Evolutionary conservation across 53 echinoderm and acorn worm species (phyloP).

Genomic region (Glandiceps talaboti): DNA sequence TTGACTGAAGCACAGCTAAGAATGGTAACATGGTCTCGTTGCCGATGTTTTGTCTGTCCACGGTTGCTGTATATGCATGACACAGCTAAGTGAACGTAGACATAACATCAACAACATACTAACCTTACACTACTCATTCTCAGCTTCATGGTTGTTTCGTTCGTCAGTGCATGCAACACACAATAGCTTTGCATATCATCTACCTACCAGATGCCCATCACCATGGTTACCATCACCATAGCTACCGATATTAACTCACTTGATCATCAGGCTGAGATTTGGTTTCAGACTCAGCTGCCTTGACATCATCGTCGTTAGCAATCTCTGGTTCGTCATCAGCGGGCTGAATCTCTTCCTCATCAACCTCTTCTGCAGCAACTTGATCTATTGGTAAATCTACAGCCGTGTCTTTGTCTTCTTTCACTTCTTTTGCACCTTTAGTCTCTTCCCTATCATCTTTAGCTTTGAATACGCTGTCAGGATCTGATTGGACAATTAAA

Average conservation of each 20-base stretch:
- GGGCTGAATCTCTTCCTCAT: slow-evolving; percentile 43
- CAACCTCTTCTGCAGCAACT: slow-evolving; percentile 89
- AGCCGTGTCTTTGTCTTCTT: slow-evolving; percentile 68
- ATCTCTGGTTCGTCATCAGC: not conserved
- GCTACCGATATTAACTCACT: not conserved
- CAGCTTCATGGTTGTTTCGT: too few species aligned
- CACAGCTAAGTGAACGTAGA: not conserved
- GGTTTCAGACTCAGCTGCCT: not conserved
- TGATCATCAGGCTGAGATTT: not conserved
- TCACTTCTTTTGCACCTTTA: slow-evolving; percentile 55
- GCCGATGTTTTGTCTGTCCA: not conserved
- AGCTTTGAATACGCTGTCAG: slow-evolving; percentile 88
- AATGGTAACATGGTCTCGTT: not conserved
- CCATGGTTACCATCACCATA: not conserved
- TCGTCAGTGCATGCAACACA: too few species aligned
- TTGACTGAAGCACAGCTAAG: not conserved
- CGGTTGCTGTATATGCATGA: not conserved
- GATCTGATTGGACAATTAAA: too few species aligned
- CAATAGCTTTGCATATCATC: not conserved
- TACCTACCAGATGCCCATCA: not conserved
- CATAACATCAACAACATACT: not conserved
- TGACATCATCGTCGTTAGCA: not conserved
- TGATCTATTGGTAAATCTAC: slow-evolving; percentile 96
- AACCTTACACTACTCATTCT: not conserved
- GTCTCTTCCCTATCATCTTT: slow-evolving; percentile 67